These are phyloP conservation scores for Hydrolagus colliei DNA, from an alignment of 2,797 vertebrate species.

Conservation along the genomic window DNA sequence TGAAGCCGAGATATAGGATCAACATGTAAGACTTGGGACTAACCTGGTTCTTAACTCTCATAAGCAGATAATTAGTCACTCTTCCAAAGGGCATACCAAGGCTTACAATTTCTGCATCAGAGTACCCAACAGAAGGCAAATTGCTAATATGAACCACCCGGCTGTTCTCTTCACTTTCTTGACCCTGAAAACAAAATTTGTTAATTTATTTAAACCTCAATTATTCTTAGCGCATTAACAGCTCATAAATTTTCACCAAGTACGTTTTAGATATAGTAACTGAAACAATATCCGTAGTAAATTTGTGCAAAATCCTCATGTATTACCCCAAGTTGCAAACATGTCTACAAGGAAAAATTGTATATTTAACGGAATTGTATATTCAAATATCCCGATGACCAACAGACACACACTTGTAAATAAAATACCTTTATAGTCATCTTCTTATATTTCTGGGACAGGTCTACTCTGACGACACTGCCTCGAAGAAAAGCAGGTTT, in stretches of 20 bases:
- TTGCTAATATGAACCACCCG: slow-evolving; percentile 28
- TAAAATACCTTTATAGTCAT: slow-evolving; percentile 59
- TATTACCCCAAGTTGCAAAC: not conserved
- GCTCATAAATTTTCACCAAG: not conserved
- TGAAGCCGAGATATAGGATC: too few species aligned
- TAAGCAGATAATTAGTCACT: slow-evolving; percentile 25
- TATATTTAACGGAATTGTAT: not conserved
- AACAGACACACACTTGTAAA: not conserved
- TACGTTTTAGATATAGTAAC: not conserved
- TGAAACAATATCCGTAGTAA: not conserved
- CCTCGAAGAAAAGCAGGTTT: slow-evolving; percentile 23
- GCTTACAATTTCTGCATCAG: slow-evolving; percentile 19
- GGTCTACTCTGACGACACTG: slow-evolving; percentile 17
- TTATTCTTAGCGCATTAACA: not conserved
- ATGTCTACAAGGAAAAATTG: not conserved
- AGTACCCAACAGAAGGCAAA: slow-evolving; percentile 24
- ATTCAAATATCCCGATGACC: not conserved
- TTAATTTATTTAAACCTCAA: not conserved
- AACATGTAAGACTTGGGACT: too few species aligned
- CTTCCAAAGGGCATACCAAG: slow-evolving; percentile 25
- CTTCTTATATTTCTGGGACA: slow-evolving; percentile 28
- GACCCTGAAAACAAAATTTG: slow-evolving; percentile 2
- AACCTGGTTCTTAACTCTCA: slow-evolving; percentile 29
- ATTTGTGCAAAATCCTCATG: not conserved
- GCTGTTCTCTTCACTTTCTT: slow-evolving; percentile 27